phyloP scores from a whole-genome alignment of 2,888 invertebrate species.

The Pasiphila rectangulata region DNA sequence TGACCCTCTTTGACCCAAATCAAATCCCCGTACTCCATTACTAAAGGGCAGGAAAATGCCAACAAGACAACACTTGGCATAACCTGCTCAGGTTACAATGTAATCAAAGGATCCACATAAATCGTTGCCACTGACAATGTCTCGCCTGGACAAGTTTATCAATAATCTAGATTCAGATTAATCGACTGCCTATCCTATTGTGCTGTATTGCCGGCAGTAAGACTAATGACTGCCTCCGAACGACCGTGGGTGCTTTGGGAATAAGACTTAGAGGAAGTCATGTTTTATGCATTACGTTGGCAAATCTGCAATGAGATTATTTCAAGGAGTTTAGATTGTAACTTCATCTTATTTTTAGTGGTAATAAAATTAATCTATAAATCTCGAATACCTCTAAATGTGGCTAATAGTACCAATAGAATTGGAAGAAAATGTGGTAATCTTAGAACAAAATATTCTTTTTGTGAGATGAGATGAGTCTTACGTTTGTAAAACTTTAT shows the following conservation, averaged over 20 bases:
- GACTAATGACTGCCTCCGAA: slow-evolving; percentile 10
- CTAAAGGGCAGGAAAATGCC: not conserved
- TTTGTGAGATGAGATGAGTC: not conserved
- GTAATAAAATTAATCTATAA: too few species aligned
- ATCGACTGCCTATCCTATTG: slow-evolving; percentile 21
- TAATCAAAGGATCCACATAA: slow-evolving; percentile 10
- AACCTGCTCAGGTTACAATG: slow-evolving; percentile 9
- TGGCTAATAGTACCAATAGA: too few species aligned
- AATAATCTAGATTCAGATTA: slow-evolving; percentile 25
- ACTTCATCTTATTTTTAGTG: not conserved
- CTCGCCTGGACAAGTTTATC: slow-evolving; percentile 19
- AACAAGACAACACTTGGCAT: slow-evolving; percentile 3
- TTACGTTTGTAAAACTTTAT: too few species aligned
- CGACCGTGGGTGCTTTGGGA: slow-evolving; percentile 7
- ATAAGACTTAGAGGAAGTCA: slow-evolving; percentile 17
- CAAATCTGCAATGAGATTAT: slow-evolving; percentile 11
- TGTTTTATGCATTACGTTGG: slow-evolving; percentile 17
- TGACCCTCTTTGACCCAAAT: too few species aligned
- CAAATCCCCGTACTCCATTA: not conserved
- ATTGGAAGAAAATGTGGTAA: too few species aligned
- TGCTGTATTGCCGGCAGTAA: slow-evolving; percentile 20
- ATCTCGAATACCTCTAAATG: too few species aligned
- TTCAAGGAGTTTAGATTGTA: slow-evolving; percentile 17
- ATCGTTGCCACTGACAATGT: slow-evolving; percentile 7
- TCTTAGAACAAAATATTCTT: too few species aligned